Conservation (phyloP, 1,140 invertebrate species). For the Aphaenogaster floridana region DNA sequence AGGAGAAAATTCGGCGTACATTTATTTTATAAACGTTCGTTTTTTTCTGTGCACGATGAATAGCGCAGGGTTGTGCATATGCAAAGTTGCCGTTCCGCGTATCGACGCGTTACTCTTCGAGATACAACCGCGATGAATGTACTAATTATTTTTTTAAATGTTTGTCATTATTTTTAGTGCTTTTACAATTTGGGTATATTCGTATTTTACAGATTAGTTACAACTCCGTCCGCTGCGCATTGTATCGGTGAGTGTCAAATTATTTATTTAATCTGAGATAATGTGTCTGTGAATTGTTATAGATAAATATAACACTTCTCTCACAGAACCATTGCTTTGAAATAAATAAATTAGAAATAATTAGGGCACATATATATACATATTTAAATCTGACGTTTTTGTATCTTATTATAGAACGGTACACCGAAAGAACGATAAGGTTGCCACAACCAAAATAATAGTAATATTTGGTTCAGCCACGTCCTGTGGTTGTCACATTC, state of each 20-base stretch:
- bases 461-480: too few relatives aligned
- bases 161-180: neutral
- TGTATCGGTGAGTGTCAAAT: neutral
- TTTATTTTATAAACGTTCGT: neutral
- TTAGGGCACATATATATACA: neutral
- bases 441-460: too few relatives aligned
- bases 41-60: too few relatives aligned
- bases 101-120: too few relatives aligned
- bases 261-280: neutral
- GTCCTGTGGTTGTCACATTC: too few relatives aligned
- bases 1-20: neutral
- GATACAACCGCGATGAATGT: neutral
- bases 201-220: too few relatives aligned
- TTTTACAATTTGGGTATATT: too few relatives aligned
- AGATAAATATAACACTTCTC: neutral
- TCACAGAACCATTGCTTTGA: neutral
- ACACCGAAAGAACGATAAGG: too few relatives aligned
- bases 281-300: neutral
- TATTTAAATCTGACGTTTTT: neutral
- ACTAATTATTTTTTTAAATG: neutral
- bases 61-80: too few relatives aligned
- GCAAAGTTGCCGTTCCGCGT: too few relatives aligned
- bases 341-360: neutral
- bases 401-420: neutral
- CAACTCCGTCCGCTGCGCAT: neutral